Evolutionary conservation across 2,113 vertebrate genomes (phyloP).

Genomic region (Asarcornis scutulata): DNA sequence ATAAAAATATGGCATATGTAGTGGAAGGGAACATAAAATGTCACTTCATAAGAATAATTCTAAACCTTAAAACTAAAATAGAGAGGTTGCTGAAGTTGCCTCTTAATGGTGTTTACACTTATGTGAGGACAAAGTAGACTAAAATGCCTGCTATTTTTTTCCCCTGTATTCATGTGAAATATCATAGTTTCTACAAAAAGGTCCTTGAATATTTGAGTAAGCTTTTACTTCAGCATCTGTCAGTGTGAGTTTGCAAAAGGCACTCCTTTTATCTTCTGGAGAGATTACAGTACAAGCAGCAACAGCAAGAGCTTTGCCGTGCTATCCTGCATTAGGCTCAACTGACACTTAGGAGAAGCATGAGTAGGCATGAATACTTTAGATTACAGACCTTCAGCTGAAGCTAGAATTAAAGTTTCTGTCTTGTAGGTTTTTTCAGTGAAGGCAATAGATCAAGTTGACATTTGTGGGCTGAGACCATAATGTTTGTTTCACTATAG

Average conservation of each 20-base stretch:
- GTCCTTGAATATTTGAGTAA: constrained; percentile 49
- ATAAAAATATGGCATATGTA: background rate
- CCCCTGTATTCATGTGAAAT: background rate
- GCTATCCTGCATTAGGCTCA: constrained; percentile 60
- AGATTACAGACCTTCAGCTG: constrained; percentile 58
- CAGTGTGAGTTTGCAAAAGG: constrained; percentile 46
- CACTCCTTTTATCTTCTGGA: constrained; percentile 55
- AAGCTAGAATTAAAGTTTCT: constrained; percentile 57
- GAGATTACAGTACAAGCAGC: constrained; percentile 59
- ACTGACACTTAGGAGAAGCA: constrained; percentile 42
- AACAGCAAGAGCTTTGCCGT: background rate
- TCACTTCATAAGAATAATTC: background rate
- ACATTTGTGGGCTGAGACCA: constrained; percentile 27
- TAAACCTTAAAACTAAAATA: background rate
- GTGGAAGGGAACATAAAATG: constrained; percentile 8
- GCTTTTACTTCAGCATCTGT: constrained; percentile 56
- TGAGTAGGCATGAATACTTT: constrained; percentile 37
- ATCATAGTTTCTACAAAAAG: background rate
- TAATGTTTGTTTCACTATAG: background rate
- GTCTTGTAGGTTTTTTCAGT: background rate
- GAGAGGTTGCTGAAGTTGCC: background rate
- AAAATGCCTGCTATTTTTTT: background rate
- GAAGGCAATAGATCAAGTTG: constrained; percentile 43
- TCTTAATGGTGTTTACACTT: constrained; percentile 31
- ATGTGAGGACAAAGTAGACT: background rate